Conservation (phyloP, 2,888 invertebrate species). For the Heliothis peltigera region DNA sequence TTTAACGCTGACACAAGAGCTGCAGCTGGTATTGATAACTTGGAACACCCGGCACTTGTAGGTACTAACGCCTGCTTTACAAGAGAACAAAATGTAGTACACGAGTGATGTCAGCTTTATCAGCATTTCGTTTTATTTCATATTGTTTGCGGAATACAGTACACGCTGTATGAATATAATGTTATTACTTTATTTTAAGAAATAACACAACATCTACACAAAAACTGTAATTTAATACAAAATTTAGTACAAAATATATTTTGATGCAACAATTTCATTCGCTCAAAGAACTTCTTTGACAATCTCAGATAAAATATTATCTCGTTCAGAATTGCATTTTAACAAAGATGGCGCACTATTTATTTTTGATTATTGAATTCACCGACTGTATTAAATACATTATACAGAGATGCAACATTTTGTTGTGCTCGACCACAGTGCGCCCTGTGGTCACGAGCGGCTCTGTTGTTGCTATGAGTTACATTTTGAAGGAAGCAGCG, state of each 20-base stretch:
- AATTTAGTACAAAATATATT: not conserved
- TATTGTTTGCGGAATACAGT: too few species aligned
- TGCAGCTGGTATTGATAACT: too few species aligned
- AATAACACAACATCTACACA: too few species aligned
- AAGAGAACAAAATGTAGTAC: too few species aligned
- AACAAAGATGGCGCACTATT: slow-evolving; percentile 28
- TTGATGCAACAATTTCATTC: slow-evolving; percentile 6
- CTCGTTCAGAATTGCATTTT: slow-evolving; percentile 22
- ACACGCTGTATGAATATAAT: too few species aligned
- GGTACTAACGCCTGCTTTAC: too few species aligned
- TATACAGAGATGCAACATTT: not conserved
- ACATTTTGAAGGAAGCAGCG: not conserved
- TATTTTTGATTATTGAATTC: slow-evolving; percentile 9
- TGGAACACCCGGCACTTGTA: too few species aligned
- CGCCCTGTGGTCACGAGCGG: not conserved
- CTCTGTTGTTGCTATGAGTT: not conserved
- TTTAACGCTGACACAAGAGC: too few species aligned
- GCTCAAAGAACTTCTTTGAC: slow-evolving; percentile 25
- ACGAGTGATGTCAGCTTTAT: too few species aligned
- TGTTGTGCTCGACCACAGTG: not conserved
- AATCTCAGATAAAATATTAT: slow-evolving; percentile 18
- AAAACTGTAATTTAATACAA: not conserved
- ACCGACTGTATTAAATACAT: slow-evolving; percentile 15
- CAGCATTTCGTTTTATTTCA: too few species aligned
- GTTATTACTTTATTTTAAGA: too few species aligned